Evolutionary conservation across 30 jellyfish, hydroid and myxozoan genomes (phyloP).

Genomic region (Aurelia sp.): DNA sequence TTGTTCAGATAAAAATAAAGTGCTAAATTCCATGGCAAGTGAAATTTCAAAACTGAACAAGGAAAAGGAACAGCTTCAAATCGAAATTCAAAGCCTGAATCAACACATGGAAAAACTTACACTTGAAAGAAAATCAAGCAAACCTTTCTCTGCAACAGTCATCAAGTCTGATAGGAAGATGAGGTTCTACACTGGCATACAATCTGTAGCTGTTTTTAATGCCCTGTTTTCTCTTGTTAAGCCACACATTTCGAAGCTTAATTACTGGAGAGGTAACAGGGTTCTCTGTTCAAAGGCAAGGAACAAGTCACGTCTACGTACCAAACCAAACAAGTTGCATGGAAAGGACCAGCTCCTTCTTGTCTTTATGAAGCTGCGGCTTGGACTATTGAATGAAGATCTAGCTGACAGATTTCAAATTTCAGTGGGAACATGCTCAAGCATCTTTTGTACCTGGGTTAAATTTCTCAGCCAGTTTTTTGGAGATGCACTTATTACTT

Average conservation of each 20-base stretch:
- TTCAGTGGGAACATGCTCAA: constrained; percentile 17
- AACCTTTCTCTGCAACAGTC: background rate
- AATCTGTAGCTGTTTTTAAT: constrained; percentile 12
- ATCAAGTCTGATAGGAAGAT: background rate
- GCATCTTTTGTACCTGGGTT: constrained; percentile 34
- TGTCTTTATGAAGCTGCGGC: constrained; percentile 40
- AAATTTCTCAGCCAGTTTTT: too few species aligned
- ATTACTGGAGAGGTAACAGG: constrained; percentile 39
- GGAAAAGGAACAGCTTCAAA: constrained; percentile 1
- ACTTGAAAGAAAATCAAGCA: background rate
- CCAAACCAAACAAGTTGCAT: background rate
- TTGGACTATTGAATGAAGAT: constrained; percentile 44
- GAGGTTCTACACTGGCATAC: too few species aligned
- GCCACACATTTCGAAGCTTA: constrained; percentile 25
- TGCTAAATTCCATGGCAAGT: background rate
- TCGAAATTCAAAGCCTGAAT: background rate
- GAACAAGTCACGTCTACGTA: background rate
- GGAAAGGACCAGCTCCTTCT: constrained; percentile 21
- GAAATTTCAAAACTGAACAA: constrained; percentile 2
- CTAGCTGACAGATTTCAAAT: constrained; percentile 40
- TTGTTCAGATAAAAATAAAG: constrained; percentile 3
- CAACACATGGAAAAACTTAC: background rate
- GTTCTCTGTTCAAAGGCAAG: background rate
- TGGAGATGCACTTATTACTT: too few species aligned
- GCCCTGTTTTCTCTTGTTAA: constrained; percentile 24